Conservation (phyloP, 2,797 vertebrate species). For the Tangara arthus region DNA sequence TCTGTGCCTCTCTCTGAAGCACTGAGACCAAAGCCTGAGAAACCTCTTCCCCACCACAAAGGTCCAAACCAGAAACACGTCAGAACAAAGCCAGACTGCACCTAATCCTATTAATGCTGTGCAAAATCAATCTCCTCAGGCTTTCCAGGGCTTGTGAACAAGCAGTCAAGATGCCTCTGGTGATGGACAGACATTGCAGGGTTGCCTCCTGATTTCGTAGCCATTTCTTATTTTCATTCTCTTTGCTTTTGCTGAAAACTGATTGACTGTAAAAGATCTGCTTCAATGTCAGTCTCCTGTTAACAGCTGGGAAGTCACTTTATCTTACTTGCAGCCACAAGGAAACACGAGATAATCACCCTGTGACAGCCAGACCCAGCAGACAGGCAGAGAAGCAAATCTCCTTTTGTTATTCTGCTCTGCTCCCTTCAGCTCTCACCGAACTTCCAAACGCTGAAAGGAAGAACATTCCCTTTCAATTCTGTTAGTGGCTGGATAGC, state of each 20-base stretch:
- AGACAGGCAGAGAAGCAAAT: background rate
- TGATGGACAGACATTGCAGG: constrained; percentile 39
- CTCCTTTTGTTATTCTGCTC: background rate
- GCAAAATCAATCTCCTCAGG: constrained; percentile 18
- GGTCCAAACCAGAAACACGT: background rate
- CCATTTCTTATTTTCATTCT: constrained; percentile 23
- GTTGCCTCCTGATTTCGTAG: background rate
- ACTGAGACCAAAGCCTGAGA: background rate
- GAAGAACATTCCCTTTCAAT: background rate
- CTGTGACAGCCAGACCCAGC: constrained; percentile 24
- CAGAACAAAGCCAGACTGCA: background rate
- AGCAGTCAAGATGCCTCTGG: constrained; percentile 3
- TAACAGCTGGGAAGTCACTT: constrained; percentile 52
- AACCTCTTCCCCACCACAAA: background rate
- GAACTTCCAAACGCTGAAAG: background rate
- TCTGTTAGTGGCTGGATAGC: background rate
- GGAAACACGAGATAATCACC: constrained; percentile 45
- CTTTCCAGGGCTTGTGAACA: constrained; percentile 18
- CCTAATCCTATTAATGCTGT: constrained; percentile 5
- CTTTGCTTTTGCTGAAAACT: background rate
- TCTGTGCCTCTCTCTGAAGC: background rate
- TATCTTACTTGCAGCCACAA: constrained; percentile 34
- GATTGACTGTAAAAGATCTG: constrained; percentile 48
- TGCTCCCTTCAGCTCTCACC: background rate
- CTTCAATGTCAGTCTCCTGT: constrained; percentile 8